Evolutionary conservation across 2,797 vertebrate genomes (phyloP).

Genomic region (Notoglanidium macrostoma): DNA sequence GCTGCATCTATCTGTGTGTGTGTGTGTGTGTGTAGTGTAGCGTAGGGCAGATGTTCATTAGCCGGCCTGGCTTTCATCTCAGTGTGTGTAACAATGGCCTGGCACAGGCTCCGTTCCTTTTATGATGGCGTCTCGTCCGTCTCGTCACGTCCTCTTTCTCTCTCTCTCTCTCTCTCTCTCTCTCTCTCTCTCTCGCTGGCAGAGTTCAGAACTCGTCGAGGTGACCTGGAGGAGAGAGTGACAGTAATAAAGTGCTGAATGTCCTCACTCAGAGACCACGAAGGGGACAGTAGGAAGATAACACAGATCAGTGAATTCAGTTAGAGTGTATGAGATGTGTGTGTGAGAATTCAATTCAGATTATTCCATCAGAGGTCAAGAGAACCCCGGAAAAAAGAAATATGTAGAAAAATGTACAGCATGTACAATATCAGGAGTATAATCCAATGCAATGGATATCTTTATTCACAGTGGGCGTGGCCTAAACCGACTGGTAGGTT

Average conservation of each 20-base stretch:
- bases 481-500: not conserved
- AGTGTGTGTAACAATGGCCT: slow-evolving; percentile 78
- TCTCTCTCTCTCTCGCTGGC: slow-evolving; percentile 55
- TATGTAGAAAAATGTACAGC: not conserved
- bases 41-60: slow-evolving; percentile 83
- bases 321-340: not conserved
- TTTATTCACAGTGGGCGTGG: not conserved
- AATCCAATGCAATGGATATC: too few species aligned
- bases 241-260: slow-evolving; percentile 36
- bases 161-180: slow-evolving; percentile 68
- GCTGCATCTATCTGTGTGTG: slow-evolving; percentile 32
- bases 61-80: slow-evolving; percentile 78
- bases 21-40: slow-evolving; percentile 68
- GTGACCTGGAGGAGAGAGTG: slow-evolving; percentile 53
- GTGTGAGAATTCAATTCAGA: not conserved
- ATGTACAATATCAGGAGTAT: too few species aligned
- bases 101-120: slow-evolving; percentile 73
- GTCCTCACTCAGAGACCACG: slow-evolving; percentile 9
- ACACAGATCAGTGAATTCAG: not conserved
- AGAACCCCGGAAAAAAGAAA: not conserved
- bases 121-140: slow-evolving; percentile 74
- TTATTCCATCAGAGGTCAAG: not conserved
- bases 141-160: slow-evolving; percentile 65
- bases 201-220: slow-evolving; percentile 53
- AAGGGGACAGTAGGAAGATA: slow-evolving; percentile 20